phyloP scores from a whole-genome alignment of 2,888 invertebrate genomes.

The Eupithecia dodoneata region DNA sequence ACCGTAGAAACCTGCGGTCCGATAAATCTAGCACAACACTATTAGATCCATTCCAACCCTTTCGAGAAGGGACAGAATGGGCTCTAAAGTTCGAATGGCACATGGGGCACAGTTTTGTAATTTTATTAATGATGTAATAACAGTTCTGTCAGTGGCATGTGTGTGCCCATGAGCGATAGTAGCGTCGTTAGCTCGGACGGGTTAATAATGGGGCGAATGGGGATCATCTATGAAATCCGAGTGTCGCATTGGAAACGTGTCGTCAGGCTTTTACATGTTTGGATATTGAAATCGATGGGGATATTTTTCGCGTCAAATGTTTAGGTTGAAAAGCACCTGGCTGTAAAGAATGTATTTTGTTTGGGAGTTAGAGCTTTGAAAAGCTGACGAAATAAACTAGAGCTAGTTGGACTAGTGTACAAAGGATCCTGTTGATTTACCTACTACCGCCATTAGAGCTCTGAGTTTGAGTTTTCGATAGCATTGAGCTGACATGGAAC shows the following conservation, averaged over 20 bases:
- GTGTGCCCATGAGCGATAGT: conserved; percentile 82
- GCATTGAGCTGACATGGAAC: too few relatives aligned
- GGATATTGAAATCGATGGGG: conserved; percentile 25
- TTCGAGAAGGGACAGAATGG: conserved; percentile 61
- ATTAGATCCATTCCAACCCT: conserved; percentile 56
- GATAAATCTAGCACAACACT: conserved; percentile 17
- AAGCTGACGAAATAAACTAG: background rate
- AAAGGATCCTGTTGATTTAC: background rate
- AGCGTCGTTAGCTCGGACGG: conserved; percentile 79
- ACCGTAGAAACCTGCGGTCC: conserved; percentile 9
- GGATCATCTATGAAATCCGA: conserved; percentile 73
- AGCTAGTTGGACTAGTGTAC: background rate
- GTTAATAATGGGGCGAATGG: conserved; percentile 78
- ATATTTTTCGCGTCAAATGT: background rate
- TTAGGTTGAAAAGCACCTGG: conserved; percentile 1
- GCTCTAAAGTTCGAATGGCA: conserved; percentile 72
- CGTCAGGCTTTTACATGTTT: conserved; percentile 30
- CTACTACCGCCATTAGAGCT: background rate
- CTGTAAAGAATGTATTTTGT: background rate
- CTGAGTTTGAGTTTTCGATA: background rate
- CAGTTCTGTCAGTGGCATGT: conserved; percentile 83
- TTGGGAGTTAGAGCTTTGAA: background rate
- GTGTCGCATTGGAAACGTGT: conserved; percentile 52
- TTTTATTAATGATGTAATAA: conserved; percentile 85
- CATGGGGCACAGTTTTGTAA: conserved; percentile 82